Base-by-base conservation (phyloP, 2,113 vertebrate genomes). In the Hypanus sabinus region DNA sequence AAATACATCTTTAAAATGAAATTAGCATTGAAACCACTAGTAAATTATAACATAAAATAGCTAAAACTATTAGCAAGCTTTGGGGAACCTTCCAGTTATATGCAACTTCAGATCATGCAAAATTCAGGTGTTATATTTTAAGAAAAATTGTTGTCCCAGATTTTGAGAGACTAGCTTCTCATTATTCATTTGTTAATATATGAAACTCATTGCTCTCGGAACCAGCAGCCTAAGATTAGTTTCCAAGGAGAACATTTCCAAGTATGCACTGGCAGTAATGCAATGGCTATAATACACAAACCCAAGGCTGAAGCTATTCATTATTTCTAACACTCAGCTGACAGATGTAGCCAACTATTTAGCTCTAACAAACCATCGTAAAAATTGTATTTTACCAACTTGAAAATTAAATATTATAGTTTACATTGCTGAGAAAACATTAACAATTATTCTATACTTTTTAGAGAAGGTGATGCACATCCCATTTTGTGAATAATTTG, bases 241-340 rank as follows among this genome's bases (percentile, higher is more conserved):
- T 12, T 65, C 60, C 16, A 65, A 33, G 6, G 85, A 65, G 55
- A 62, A 87, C 83, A n/a, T 60, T 14, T 88, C 12, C 12, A 88
- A 33, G 14, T 33, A 33, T n/a, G 24, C 57, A 62, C 18, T 60
- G 16, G 85, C 10, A 1, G 5, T 30, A 65, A 27, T 88, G 27
- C 57, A 88, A 0, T 65, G 57, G 14, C 57, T 88, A n/a, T 60
- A 88, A 88, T 14, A 27, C 85, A 65, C 27, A 27, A 30, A 65
- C 5, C 85, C 7, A 62, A 57, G 57, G 14, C 60, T 88, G 85
- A 11, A 88, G 30, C 57, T 33, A 62, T 14, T 62, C 14, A 65
- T 65, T 88, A 85, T 87, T 30, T 87, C 24, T 55, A 57, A 87
- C 57, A 30, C 27, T 87, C 83, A 88, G 55, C 65, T 88, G 85